Base-by-base conservation (phyloP, 2,797 vertebrate genomes). In the Pelodytes ibericus region DNA sequence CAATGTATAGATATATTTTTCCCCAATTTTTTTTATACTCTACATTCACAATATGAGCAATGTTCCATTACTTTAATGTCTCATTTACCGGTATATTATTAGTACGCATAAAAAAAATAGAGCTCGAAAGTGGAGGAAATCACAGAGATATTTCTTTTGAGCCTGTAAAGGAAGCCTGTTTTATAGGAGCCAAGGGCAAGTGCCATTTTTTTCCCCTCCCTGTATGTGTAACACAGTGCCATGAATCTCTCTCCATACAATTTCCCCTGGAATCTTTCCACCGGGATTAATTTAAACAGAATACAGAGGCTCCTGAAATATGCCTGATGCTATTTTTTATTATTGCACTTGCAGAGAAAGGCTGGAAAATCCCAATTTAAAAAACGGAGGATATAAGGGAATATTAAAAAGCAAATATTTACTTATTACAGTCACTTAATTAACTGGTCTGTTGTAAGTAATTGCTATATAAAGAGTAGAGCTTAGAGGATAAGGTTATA, bases 211-310 rank as follows among this genome's bases (percentile, higher is more conserved):
- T 69, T 25, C 41, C n/a, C n/a, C n/a, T n/a, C n/a, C n/a, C n/a
- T n/a, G n/a, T n/a, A 62, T n/a, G 7, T 51, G 30, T 13, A 8
- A 39, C 22, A 56, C 16, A 7, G 29, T 36, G 57, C 26, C 29
- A 24, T 6, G 18, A 9, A 56, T 62, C 30, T 53, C 30, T 62
- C 49, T 49, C 53, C 62, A 30, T 59, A 30, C 33, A 39, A 33
- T 15, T 0, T 41, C 47, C 51, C 41, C 49, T 29, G 33, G 53
- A 59, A 74, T 44, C 25, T 53, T 49, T 68, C 73, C 66, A 61
- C 58, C 39, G 74, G 74, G 74, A 75, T 75, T 75, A 36, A 75
- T 56, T 75, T 75, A 75, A 36, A 69, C 64, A 61, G 39, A 33
- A 25, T 69, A 51, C 39, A 70, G 65, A 62, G 30, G 58, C 44